Conservation (phyloP, 2,888 invertebrate genomes). For the Drosophila affinis region DNA sequence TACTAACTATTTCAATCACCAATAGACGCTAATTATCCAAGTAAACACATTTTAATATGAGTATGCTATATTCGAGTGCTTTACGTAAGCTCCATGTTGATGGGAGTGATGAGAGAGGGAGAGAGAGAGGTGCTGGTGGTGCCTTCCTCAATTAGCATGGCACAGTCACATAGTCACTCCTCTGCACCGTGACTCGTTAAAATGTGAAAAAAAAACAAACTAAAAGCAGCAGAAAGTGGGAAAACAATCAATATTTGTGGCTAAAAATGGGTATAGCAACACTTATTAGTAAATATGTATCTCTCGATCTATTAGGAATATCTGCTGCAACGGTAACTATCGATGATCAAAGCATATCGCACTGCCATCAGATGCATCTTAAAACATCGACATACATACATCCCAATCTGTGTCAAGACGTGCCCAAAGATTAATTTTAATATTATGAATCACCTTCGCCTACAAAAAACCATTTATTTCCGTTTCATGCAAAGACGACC, state of each 20-base stretch:
- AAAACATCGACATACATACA: not conserved
- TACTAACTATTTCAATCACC: not conserved
- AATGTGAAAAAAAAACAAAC: not conserved
- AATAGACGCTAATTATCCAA: slow-evolving; percentile 31
- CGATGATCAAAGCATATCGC: too few species aligned
- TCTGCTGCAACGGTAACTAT: not conserved
- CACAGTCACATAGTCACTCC: not conserved
- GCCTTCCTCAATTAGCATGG: slow-evolving; percentile 31
- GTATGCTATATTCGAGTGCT: slow-evolving; percentile 11
- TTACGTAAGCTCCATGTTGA: slow-evolving; percentile 27
- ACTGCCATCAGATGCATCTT: too few species aligned
- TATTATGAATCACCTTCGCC: slow-evolving; percentile 30
- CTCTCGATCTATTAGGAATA: not conserved
- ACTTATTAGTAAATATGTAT: too few species aligned
- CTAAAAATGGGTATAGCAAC: not conserved
- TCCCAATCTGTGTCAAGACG: slow-evolving; percentile 24
- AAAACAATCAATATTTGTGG: too few species aligned
- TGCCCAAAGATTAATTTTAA: slow-evolving; percentile 10
- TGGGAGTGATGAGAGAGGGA: slow-evolving; percentile 10
- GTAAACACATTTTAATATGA: slow-evolving; percentile 27
- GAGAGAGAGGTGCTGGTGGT: slow-evolving; percentile 3
- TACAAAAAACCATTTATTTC: slow-evolving; percentile 10
- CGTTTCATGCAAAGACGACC: slow-evolving; percentile 22
- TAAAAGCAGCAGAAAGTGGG: not conserved
- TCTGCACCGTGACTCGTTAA: slow-evolving; percentile 2